Evolutionary conservation across 2,113 vertebrate genomes (phyloP).

Genomic region (Heteronetta atricapilla): DNA sequence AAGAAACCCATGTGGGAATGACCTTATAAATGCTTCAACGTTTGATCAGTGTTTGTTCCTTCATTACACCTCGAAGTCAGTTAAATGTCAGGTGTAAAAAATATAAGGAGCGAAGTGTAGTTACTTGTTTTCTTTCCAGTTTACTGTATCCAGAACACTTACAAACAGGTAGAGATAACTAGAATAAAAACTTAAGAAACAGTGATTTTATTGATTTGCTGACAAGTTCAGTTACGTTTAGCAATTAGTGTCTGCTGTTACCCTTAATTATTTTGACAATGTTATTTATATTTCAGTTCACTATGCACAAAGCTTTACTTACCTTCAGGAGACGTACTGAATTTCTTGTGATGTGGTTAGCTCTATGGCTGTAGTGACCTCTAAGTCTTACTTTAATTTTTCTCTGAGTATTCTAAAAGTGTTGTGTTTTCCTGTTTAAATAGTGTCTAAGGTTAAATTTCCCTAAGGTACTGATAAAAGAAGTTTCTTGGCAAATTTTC

Average conservation of each 20-base stretch:
- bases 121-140: not conserved
- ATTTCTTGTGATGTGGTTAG: not conserved
- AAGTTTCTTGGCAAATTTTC: slow-evolving; percentile 53
- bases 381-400: not conserved
- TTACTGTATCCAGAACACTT: not conserved
- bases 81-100: slow-evolving; percentile 28
- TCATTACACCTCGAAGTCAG: slow-evolving; percentile 28
- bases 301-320: not conserved
- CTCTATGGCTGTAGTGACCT: not conserved
- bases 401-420: slow-evolving; percentile 13
- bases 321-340: not conserved
- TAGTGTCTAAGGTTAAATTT: slow-evolving; percentile 40
- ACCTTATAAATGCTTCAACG: slow-evolving; percentile 35
- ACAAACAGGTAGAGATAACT: not conserved
- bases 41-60: slow-evolving; percentile 24
- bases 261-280: not conserved
- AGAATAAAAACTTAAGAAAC: not conserved
- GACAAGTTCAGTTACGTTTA: not conserved
- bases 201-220: not conserved
- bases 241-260: not conserved
- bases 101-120: not conserved
- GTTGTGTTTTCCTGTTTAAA: slow-evolving; percentile 13
- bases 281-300: not conserved
- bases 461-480: not conserved
- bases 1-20: not conserved